phyloP scores from a whole-genome alignment of 2,888 invertebrate species.

The Leptopilina drosophilae region DNA sequence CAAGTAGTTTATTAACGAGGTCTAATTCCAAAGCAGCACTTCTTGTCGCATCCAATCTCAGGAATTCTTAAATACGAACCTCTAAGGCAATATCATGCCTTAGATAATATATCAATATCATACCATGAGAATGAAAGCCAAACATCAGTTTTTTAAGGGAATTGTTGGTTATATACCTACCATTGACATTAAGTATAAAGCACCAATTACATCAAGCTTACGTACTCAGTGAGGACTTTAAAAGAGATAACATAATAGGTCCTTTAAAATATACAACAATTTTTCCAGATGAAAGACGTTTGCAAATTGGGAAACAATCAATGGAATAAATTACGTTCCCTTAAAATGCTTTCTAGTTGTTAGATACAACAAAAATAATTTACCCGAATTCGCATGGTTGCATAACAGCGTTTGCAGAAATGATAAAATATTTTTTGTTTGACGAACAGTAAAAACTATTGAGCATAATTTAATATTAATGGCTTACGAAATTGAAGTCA shows the following conservation, averaged over 20 bases:
- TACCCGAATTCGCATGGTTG: neutral
- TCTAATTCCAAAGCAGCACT: neutral
- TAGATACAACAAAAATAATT: neutral
- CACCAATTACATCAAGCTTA: neutral
- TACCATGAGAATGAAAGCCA: slow-evolving; percentile 42
- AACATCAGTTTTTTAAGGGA: slow-evolving; percentile 41
- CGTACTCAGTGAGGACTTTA: neutral
- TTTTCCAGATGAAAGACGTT: neutral
- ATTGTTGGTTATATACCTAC: slow-evolving; percentile 24
- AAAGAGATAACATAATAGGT: neutral
- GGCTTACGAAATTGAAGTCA: neutral
- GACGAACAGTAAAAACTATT: neutral
- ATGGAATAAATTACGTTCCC: neutral
- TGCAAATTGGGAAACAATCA: neutral
- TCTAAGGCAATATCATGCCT: slow-evolving; percentile 12
- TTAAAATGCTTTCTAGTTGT: neutral
- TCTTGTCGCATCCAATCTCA: slow-evolving; percentile 29
- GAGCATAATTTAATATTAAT: neutral
- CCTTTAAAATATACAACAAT: neutral
- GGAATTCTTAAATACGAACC: slow-evolving; percentile 42
- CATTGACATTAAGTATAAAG: neutral
- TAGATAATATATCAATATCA: no score
- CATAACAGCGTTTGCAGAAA: neutral
- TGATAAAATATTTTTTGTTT: neutral
- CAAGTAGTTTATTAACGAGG: neutral